Evolutionary conservation across 2,113 vertebrate species (phyloP), one percentile per base, ranked within the genome.

Genomic region (Eretmochelys imbricata): DNA sequence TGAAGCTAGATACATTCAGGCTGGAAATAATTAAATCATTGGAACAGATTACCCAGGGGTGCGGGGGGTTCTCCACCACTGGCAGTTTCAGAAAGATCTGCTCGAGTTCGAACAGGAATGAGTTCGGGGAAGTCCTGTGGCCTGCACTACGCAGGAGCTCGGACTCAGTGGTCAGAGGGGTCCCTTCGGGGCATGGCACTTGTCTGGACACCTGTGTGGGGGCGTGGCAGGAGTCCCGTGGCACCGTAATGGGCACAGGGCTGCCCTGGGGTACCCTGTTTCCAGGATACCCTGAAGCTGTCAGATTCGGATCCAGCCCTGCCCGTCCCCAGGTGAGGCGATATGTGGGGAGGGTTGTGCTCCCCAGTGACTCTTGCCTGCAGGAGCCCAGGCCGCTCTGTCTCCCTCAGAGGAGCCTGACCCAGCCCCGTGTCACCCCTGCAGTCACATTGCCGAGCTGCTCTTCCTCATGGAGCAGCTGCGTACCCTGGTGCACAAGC

Each of bases 401-500:
- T 87, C 88, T 27, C 42, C 13, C n/a, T 12, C 24, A 22, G 35
- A 19, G 35, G 8, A 20, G 10, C 27, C 84, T 75, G 27, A 49
- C 48, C 29, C 22, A 27, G 48, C 48, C 22, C 46, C 9, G 9
- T 92, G 29, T 78, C 57, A 62, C 72, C 57, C 62, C 2, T 92
- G 3, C 95, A 99, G 99, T 96, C 98, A 97, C 85, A 89, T 99
- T 48, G 99, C 99, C 5, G 99, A 99, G 88, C 96, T 99, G 82
- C 98, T 99, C 5, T 99, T 99, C 96, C 89, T 98, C 88, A 98
- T 99, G 98, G 99, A 99, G 97, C 98, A 98, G 95, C 94, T 99
- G 27, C 97, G 97, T 88, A 27, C 55, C 19, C 97, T 99, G 38
- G 92, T 99, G 90, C 97, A 54, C 22, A 98, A 96, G 42, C 93